phyloP scores from a whole-genome alignment of 2,113 vertebrate genomes.

The Burhinus bistriatus region DNA sequence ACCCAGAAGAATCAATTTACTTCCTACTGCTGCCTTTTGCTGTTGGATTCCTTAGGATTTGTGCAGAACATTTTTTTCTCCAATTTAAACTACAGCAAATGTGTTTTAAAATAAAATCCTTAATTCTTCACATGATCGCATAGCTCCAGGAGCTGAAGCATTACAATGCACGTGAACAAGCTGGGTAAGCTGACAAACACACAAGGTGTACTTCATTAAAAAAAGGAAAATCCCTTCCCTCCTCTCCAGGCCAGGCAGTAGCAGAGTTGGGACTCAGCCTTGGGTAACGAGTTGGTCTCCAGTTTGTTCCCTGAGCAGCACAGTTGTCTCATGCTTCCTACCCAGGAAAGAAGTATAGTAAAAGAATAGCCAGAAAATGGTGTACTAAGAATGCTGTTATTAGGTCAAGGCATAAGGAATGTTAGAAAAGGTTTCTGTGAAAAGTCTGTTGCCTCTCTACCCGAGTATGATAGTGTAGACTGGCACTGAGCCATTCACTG shows the following conservation, averaged over 20 bases:
- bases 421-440: not conserved
- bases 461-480: not conserved
- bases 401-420: not conserved
- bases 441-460: not conserved
- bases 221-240: not conserved
- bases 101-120: not conserved
- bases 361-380: not conserved
- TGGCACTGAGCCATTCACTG: not conserved
- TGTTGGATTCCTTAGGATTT: not conserved
- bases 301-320: not conserved
- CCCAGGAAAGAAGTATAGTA: not conserved
- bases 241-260: not conserved
- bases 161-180: not conserved
- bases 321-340: not conserved
- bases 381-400: not conserved
- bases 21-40: not conserved
- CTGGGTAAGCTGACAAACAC: not conserved
- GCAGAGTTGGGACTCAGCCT: not conserved
- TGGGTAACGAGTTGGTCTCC: not conserved
- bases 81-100: not conserved
- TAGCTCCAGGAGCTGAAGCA: not conserved
- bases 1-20: not conserved
- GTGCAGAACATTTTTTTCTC: not conserved
- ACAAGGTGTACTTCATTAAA: not conserved
- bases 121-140: not conserved